Evolutionary conservation across 1,140 invertebrate species (phyloP).

Genomic region (Gryllus bimaculatus): DNA sequence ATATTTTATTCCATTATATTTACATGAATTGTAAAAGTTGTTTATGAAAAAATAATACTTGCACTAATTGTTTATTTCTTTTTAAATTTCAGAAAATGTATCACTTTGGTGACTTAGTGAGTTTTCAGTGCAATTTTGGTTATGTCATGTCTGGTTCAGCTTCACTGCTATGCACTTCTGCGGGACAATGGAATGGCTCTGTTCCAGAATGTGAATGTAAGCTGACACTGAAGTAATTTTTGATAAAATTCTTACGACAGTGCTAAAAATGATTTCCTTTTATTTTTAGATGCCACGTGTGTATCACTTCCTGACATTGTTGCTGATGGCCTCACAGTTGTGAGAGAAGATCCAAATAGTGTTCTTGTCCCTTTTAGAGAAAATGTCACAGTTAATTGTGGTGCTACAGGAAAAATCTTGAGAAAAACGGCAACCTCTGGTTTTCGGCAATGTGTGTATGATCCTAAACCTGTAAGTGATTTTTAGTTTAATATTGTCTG

Average conservation of each 20-base stretch:
- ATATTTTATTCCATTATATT: too few relatives aligned
- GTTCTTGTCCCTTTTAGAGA: constrained; percentile 78
- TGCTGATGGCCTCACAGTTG: constrained; percentile 68
- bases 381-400: constrained; percentile 79
- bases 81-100: constrained; percentile 47
- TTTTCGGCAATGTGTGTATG: constrained; percentile 91
- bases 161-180: constrained; percentile 76
- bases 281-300: constrained; percentile 70
- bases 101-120: constrained; percentile 83
- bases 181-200: constrained; percentile 88
- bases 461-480: constrained; percentile 66
- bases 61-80: neutral
- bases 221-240: constrained; percentile 27
- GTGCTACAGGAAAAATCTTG: constrained; percentile 62
- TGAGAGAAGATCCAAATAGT: constrained; percentile 63
- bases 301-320: constrained; percentile 82
- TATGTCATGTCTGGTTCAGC: constrained; percentile 81
- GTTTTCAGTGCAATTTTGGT: constrained; percentile 92
- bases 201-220: constrained; percentile 86
- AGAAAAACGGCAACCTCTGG: constrained; percentile 67
- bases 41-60: too few relatives aligned
- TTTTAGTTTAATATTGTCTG: neutral
- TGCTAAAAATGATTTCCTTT: neutral
- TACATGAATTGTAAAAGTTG: too few relatives aligned
- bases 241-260: too few relatives aligned